These are phyloP conservation scores for Scyliorhinus canicula DNA, from an alignment of 2,797 vertebrate species.

Conservation along the genomic window DNA sequence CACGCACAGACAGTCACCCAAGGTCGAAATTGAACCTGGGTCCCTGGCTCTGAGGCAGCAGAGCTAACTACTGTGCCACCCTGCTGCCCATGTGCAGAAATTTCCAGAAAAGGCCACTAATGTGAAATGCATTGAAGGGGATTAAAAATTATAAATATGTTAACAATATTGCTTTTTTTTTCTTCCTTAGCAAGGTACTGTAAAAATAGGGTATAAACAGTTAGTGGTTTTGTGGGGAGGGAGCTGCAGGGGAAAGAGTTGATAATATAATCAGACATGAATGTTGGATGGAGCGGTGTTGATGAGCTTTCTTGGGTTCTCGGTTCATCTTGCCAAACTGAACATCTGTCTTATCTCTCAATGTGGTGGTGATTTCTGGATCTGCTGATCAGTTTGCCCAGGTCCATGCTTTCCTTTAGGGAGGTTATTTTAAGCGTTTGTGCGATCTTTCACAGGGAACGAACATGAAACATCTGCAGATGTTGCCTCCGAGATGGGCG, in stretches of 20 bases:
- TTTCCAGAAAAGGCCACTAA: background rate
- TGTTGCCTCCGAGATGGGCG: conserved; percentile 40
- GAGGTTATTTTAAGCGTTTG: background rate
- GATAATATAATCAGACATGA: background rate
- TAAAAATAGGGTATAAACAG: background rate
- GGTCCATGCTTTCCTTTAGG: background rate
- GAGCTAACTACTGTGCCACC: too few relatives aligned
- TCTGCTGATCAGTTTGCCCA: background rate
- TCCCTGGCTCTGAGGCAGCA: too few relatives aligned
- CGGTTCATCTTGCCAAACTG: background rate
- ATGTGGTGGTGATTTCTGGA: background rate
- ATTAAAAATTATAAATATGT: background rate
- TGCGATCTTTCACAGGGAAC: background rate
- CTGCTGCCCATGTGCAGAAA: too few relatives aligned
- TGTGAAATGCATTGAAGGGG: background rate
- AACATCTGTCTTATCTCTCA: background rate
- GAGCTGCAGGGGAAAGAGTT: too few relatives aligned
- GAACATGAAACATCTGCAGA: conserved; percentile 46
- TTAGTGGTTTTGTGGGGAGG: too few relatives aligned
- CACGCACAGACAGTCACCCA: too few relatives aligned
- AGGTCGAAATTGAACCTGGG: too few relatives aligned
- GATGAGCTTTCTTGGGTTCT: background rate
- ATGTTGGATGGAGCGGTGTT: background rate
- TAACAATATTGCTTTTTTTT: background rate
- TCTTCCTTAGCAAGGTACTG: too few relatives aligned